These are phyloP conservation scores for Macropus fuliginosus DNA, from an alignment of 2,797 vertebrate species.

Conservation along the genomic window DNA sequence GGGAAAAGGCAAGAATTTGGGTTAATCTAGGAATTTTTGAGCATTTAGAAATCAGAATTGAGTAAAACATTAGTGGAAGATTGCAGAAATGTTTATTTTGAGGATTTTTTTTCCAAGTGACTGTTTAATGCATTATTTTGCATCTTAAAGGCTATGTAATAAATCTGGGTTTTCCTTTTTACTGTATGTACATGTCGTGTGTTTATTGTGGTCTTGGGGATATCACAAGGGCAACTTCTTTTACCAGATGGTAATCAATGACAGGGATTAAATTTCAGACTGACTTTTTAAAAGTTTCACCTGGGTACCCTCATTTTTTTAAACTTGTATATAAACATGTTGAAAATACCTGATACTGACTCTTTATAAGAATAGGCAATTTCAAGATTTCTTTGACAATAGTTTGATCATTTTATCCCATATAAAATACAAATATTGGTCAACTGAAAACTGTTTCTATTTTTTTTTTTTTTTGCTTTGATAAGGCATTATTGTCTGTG, in stretches of 20 bases:
- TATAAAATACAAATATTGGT: neutral
- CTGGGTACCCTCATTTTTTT: slow-evolving; percentile 38
- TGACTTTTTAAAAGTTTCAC: slow-evolving; percentile 38
- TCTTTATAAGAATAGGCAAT: neutral
- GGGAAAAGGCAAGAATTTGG: slow-evolving; percentile 46
- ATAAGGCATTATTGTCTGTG: neutral
- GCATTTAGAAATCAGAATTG: slow-evolving; percentile 34
- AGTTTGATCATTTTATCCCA: neutral
- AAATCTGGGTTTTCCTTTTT: slow-evolving; percentile 72
- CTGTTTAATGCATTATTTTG: slow-evolving; percentile 73
- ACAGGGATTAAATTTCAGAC: slow-evolving; percentile 70
- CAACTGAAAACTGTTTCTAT: neutral
- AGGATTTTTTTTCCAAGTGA: slow-evolving; percentile 44
- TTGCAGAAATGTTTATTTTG: slow-evolving; percentile 41
- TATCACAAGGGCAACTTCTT: slow-evolving; percentile 70
- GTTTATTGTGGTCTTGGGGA: slow-evolving; percentile 80
- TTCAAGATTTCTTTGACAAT: slow-evolving; percentile 21
- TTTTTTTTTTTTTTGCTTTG: slow-evolving; percentile 47
- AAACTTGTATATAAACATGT: neutral
- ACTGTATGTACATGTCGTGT: slow-evolving; percentile 68
- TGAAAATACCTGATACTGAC: neutral
- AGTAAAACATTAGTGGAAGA: slow-evolving; percentile 52
- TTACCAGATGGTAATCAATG: slow-evolving; percentile 75
- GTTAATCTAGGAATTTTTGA: slow-evolving; percentile 28
- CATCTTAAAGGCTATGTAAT: slow-evolving; percentile 67